Base-by-base conservation (phyloP, 2,888 invertebrate genomes). In the Teleogryllus oceanicus region DNA sequence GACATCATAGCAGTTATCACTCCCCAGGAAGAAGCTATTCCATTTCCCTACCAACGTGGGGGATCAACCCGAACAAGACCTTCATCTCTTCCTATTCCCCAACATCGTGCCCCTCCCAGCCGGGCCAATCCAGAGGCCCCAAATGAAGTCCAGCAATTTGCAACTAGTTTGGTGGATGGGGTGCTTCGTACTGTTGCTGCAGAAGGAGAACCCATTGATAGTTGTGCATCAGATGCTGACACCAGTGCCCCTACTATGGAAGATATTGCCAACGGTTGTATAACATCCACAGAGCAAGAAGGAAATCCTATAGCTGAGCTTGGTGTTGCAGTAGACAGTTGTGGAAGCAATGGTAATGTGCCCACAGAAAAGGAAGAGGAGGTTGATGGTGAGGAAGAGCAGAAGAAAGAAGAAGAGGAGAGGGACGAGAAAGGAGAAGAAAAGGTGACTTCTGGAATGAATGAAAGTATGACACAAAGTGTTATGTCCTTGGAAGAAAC, bases 1-100 rank as follows among this genome's bases (percentile, higher is more conserved):
- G 95, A 95, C 88, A 92, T 95, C 83, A 89, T 92, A 16, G 94
- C 94, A 0, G 93, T 95, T 12, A 90, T 92, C 84, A 94, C 94
- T 10, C 94, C 94, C 11, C 92, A 92, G 88, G 76, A 50, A 49
- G 82, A 82, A 75, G 50, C 76, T 11, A 75, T 80, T 13, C 81
- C 82, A 11, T 82, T 81, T 50, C 81, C 81, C 11, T 81, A 81
- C 80, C 81, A 81, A 49, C 78, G 80, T 37, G 21, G 75, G 8
- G 75, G 74, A 12, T 77, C 77, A 24, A 18, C 80, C 20, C 49
- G 75, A 8, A 4, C 80, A 37, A 80, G 82, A 11, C 82, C 82
- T 10, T 81, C 81, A 3, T 82, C 82, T 13, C 81, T 82, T n/a
- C 81, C 82, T 18, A 79, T 82, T 8, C 76, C 79, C 2, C 78